Conservation (phyloP, 2,888 invertebrate species). For the Amphipoea oculea region DNA sequence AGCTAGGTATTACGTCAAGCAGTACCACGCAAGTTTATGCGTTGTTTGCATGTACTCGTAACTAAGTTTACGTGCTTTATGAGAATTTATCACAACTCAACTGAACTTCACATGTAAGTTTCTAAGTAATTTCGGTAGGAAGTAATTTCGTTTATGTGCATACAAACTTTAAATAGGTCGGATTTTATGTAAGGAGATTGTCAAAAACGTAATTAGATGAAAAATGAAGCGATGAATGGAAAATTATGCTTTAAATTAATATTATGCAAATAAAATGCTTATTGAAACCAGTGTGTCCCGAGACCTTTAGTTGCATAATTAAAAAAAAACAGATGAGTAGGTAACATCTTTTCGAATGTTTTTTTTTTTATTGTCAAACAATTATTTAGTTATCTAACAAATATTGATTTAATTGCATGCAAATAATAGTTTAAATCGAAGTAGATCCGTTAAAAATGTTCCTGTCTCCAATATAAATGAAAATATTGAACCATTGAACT, state of each 20-base stretch:
- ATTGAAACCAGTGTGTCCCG: background rate
- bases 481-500: conserved; percentile 8
- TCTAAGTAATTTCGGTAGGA: conserved; percentile 13
- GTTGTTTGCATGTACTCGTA: conserved; percentile 25
- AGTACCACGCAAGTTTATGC: conserved; percentile 25
- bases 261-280: background rate
- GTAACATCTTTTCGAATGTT: background rate
- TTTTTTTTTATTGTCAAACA: background rate
- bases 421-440: background rate
- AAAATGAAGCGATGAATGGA: too few relatives aligned
- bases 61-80: conserved; percentile 43
- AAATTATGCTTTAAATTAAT: background rate
- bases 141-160: conserved; percentile 11
- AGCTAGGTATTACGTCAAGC: conserved; percentile 2
- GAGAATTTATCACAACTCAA: conserved; percentile 34
- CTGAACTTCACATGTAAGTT: conserved; percentile 32
- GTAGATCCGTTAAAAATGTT: background rate
- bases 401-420: background rate
- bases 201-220: background rate
- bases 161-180: background rate
- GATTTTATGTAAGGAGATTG: background rate
- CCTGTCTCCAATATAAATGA: background rate
- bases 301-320: background rate
- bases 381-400: background rate
- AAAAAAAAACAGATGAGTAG: background rate